A percentile compares a stretch with the other conserved stretches of the same genome.
Conservation (phyloP, 2,113 vertebrate genomes). For the Colinus virginianus region DNA sequence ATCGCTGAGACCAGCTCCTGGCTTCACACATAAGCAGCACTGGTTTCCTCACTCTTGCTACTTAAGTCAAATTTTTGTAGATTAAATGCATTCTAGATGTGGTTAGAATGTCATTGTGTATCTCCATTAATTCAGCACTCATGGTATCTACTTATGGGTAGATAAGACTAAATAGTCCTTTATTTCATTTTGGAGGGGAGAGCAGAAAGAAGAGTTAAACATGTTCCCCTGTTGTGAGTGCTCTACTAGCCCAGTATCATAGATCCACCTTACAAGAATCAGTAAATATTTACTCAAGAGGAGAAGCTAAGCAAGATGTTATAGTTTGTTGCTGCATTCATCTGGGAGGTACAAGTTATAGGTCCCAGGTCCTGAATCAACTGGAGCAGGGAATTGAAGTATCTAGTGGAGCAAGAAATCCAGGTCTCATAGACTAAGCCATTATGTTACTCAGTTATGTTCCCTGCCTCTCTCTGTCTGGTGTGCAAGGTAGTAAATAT, state of each 20-base stretch:
- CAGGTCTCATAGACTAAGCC: neutral
- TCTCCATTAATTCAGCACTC: neutral
- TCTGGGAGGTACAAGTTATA: neutral
- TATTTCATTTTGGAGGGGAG: neutral
- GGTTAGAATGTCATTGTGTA: accelerated
- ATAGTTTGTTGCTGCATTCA: neutral
- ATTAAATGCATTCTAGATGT: neutral
- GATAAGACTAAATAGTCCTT: neutral
- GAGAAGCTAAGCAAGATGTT: neutral
- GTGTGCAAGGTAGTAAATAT: constrained; percentile 23
- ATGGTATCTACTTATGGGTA: neutral
- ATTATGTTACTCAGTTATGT: neutral
- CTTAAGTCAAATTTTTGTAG: neutral
- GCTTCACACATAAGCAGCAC: neutral
- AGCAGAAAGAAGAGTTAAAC: neutral
- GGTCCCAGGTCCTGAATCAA: constrained; percentile 15
- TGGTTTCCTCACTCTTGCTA: accelerated
- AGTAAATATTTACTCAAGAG: constrained; percentile 6
- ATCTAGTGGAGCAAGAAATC: constrained; percentile 44
- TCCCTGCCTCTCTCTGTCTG: neutral
- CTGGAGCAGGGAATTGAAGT: constrained; percentile 59
- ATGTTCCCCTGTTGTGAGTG: neutral
- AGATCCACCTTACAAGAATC: neutral
- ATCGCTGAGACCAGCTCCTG: too few relatives aligned
- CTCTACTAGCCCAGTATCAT: neutral